Evolutionary conservation across 2,113 vertebrate genomes (phyloP).

Genomic region (Pelmatolapia mariae): DNA sequence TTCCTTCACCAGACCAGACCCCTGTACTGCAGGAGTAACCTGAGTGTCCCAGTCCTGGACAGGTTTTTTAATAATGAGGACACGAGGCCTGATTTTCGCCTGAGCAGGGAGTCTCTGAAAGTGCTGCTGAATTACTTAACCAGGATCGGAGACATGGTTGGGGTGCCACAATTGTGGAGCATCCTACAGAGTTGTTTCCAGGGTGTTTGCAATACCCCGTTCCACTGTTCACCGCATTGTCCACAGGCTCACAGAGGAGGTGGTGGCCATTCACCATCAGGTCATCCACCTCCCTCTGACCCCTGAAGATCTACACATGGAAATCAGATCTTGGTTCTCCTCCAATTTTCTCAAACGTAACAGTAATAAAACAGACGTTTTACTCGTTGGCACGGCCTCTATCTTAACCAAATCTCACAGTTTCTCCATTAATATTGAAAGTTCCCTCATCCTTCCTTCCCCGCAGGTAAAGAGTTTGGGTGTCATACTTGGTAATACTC

Average conservation of each 20-base stretch:
- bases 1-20: conserved; percentile 65
- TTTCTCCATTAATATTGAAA: no score
- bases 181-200: background rate
- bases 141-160: accelerated
- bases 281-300: background rate
- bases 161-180: background rate
- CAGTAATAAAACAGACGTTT: no score
- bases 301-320: background rate
- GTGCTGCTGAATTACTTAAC: background rate
- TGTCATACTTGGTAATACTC: no score
- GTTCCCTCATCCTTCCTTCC: no score
- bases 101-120: background rate
- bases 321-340: no score
- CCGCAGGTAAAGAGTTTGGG: no score
- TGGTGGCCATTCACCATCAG: background rate
- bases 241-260: background rate
- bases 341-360: no score
- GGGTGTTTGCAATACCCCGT: background rate
- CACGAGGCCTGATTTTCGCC: background rate
- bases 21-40: background rate
- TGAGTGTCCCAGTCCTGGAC: background rate
- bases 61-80: background rate
- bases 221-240: background rate
- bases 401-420: no score
- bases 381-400: no score